A percentile compares a stretch with the other conserved stretches of the same genome.
Evolutionary conservation across 2,888 invertebrate genomes (phyloP).

Genomic region (Xanthostigma xanthostigma): DNA sequence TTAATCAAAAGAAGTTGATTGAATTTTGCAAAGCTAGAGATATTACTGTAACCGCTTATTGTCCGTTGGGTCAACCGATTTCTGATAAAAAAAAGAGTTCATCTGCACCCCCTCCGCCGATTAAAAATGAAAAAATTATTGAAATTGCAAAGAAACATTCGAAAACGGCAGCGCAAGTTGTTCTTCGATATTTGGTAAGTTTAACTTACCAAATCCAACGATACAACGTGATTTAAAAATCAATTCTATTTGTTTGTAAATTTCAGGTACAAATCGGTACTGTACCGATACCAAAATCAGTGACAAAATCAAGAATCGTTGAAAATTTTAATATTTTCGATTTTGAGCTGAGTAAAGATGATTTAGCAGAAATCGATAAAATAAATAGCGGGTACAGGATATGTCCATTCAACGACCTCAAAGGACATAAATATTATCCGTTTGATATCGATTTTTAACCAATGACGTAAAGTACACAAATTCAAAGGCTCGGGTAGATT

Average conservation of each 20-base stretch:
- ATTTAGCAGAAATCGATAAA: conserved; percentile 46
- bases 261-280: conserved; percentile 46
- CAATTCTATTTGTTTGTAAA: neutral
- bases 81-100: conserved; percentile 68
- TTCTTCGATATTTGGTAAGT: conserved; percentile 49
- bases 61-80: conserved; percentile 68
- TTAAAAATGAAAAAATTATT: conserved; percentile 56
- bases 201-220: conserved; percentile 22
- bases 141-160: conserved; percentile 43
- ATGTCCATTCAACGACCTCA: conserved; percentile 29
- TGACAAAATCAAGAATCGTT: conserved; percentile 49
- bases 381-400: conserved; percentile 59
- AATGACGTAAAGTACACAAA: neutral
- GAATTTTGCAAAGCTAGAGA: conserved; percentile 50
- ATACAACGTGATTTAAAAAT: conserved; percentile 24
- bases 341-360: conserved; percentile 52
- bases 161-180: conserved; percentile 53
- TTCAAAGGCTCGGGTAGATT: too few relatives aligned
- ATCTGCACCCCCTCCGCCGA: conserved; percentile 50
- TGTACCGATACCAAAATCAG: conserved; percentile 70
- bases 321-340: conserved; percentile 59
- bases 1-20: conserved; percentile 53
- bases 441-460: conserved; percentile 22
- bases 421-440: conserved; percentile 25
- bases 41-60: conserved; percentile 65